phyloP scores from a whole-genome alignment of 1,140 invertebrate genomes.

The Lepidostoma basale region DNA sequence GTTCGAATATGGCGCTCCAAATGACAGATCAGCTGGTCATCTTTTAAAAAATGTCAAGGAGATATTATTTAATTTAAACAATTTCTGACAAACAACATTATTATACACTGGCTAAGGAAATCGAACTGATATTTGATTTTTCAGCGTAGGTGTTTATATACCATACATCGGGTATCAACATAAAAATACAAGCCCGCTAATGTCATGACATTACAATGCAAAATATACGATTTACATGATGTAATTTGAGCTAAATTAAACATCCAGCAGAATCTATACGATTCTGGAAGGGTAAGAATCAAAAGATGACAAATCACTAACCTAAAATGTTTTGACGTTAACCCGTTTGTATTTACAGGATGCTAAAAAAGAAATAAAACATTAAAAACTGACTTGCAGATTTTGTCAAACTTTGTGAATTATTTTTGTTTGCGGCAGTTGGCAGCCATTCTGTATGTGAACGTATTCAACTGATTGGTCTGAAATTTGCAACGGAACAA shows the following conservation, averaged over 20 bases:
- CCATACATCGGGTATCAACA: neutral
- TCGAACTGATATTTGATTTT: neutral
- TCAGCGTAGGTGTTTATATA: neutral
- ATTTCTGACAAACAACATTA: neutral
- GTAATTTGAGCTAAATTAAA: too few relatives aligned
- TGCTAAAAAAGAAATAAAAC: slow-evolving; percentile 8
- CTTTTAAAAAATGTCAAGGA: neutral
- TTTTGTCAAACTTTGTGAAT: slow-evolving; percentile 30
- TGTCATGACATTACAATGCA: neutral
- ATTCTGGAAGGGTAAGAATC: neutral
- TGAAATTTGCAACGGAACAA: slow-evolving; percentile 30
- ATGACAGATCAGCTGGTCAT: slow-evolving; percentile 11
- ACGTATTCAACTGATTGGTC: slow-evolving; percentile 12
- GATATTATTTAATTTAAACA: neutral
- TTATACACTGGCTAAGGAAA: neutral
- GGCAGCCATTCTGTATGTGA: slow-evolving; percentile 21
- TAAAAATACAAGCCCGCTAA: neutral
- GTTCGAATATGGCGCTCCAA: slow-evolving; percentile 14
- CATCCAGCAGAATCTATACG: too few relatives aligned
- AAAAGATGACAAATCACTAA: neutral
- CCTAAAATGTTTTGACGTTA: too few relatives aligned
- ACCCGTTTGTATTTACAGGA: neutral
- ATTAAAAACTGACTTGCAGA: slow-evolving; percentile 33
- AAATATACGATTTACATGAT: slow-evolving; percentile 1
- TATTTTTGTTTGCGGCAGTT: slow-evolving; percentile 27